A percentile compares a stretch with the other conserved stretches of the same genome.
These are phyloP conservation scores for Odontomyia ornata DNA, from an alignment of 2,888 invertebrate genomes.

Conservation along the genomic window DNA sequence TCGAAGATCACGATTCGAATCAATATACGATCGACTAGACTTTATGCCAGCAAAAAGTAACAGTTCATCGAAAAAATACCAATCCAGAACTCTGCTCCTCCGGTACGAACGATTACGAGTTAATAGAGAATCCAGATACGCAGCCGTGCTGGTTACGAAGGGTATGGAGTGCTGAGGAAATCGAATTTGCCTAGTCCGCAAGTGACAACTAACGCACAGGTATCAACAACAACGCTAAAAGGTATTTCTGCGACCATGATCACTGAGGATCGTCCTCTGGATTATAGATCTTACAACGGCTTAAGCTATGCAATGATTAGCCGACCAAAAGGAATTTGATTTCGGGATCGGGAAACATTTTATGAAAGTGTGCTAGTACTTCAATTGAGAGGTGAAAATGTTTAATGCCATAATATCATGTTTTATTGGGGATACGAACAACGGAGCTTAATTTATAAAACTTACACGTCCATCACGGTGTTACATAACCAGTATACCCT, in stretches of 20 bases:
- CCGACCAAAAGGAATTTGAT: constrained; percentile 83
- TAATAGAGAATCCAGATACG: constrained; percentile 73
- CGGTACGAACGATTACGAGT: constrained; percentile 78
- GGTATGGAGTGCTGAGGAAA: constrained; percentile 81
- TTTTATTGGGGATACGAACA: too few species aligned
- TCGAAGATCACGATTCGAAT: constrained; percentile 55
- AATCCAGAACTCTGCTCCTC: constrained; percentile 66
- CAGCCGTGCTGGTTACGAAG: constrained; percentile 76
- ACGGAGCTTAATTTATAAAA: too few species aligned
- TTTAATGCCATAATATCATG: too few species aligned
- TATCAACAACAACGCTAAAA: constrained; percentile 65
- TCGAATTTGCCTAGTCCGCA: constrained; percentile 68
- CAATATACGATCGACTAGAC: constrained; percentile 80
- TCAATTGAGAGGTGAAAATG: not conserved
- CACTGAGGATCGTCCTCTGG: constrained; percentile 64
- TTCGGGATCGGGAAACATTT: not conserved
- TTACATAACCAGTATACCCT: too few species aligned
- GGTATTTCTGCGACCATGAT: constrained; percentile 44
- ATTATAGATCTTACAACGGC: constrained; percentile 78
- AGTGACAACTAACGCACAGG: constrained; percentile 65
- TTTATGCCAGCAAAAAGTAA: constrained; percentile 82
- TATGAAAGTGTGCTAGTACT: not conserved
- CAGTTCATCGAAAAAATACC: constrained; percentile 73
- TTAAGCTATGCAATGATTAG: constrained; percentile 84
- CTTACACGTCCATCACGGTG: too few species aligned